Evolutionary conservation across 1,140 invertebrate genomes (phyloP), one percentile per base, ranked within the genome.

Genomic region (Dinoponera quadriceps): DNA sequence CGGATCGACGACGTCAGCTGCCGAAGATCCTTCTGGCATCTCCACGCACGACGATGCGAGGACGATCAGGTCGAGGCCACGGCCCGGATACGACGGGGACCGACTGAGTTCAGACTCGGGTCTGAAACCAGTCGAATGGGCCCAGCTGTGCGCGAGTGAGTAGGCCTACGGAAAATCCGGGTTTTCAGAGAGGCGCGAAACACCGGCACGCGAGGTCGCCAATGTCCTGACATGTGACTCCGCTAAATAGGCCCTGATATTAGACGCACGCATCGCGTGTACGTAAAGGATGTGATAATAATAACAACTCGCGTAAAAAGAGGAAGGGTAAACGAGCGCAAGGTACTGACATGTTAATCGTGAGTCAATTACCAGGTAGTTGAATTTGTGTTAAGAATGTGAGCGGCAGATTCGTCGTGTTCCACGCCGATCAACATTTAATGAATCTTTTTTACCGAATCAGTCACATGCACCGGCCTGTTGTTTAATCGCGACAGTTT

Each of bases 111-210:
- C 20, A 29, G 13, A n/a, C 44, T 33, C 57, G 27, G 49, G 65
- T 62, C 57, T 60, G 38, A 72, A 84, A 84, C 82, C 65, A 57
- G 82, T 84, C 75, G 0, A 20, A 33, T 49, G 57, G 13, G 48
- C 13, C 14, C 16, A 65, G 65, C 66, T 14, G n/a, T 13, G 18
- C 33, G n/a, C 44, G 20, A 38, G 18, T 14, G 33, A 25, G 20
- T 51, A 38, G 22, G 38, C 49, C 29, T 18, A 33, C n/a, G 20
- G 29, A 54, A 69, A 83, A 78, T 62, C 54, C 49, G 55, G 29
- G 22, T 57, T 66, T 57, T 14, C 29, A 65, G 13, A 29, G 63
- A 27, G 22, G 14, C 22, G 38, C 20, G 66, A 25, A 63, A 65
- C 44, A 22, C 14, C 48, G 33, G 7, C n/a, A 16, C 14, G 25